Conservation (phyloP, 1,140 invertebrate species). For the Drosophila cardini region DNA sequence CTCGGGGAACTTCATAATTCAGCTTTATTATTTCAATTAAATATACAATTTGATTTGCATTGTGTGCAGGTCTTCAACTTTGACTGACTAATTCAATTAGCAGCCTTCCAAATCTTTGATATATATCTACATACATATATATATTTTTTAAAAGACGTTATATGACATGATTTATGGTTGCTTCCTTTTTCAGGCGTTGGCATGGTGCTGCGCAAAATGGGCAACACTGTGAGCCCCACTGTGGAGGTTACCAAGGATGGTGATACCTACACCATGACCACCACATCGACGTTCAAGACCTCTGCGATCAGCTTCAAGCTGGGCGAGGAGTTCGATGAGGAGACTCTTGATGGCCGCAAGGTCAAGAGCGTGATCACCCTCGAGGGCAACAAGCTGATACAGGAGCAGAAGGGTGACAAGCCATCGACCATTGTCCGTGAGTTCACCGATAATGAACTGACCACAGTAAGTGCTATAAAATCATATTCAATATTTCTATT, state of each 20-base stretch:
- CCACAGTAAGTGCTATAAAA: conserved; percentile 85
- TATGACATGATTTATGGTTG: conserved; percentile 11
- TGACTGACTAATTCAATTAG: conserved; percentile 76
- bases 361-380: conserved; percentile 90
- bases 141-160: not conserved
- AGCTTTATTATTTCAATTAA: conserved; percentile 81
- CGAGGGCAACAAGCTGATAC: conserved; percentile 89
- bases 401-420: conserved; percentile 89
- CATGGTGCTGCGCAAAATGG: conserved; percentile 90
- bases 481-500: not conserved
- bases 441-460: conserved; percentile 89
- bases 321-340: conserved; percentile 93
- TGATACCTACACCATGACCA: conserved; percentile 90
- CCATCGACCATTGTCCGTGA: conserved; percentile 88
- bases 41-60: conserved; percentile 82
- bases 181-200: conserved; percentile 89
- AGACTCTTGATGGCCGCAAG: conserved; percentile 92
- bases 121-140: conserved; percentile 4
- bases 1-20: conserved; percentile 66
- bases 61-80: conserved; percentile 68
- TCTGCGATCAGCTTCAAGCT: conserved; percentile 91
- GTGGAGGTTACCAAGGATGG: conserved; percentile 89
- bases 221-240: conserved; percentile 89
- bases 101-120: conserved; percentile 38
- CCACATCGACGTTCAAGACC: conserved; percentile 93